These are phyloP conservation scores for Crossocerus cetratus DNA, from an alignment of 2,888 invertebrate species.

Conservation along the genomic window DNA sequence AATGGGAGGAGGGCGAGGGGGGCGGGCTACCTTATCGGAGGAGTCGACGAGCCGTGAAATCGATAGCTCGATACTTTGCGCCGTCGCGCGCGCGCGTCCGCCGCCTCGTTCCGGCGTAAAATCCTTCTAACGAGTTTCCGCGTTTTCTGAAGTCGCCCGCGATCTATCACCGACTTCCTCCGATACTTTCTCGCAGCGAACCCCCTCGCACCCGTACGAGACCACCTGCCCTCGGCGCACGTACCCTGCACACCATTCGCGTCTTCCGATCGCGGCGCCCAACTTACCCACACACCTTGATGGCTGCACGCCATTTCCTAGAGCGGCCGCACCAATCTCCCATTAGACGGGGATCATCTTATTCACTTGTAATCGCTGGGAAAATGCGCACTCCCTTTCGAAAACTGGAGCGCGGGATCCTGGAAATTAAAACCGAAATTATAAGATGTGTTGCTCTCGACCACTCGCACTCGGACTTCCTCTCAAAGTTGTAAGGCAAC, in stretches of 20 bases:
- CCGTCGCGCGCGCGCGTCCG: conserved; percentile 56
- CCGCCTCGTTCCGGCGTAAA: conserved; percentile 56
- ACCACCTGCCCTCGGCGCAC: neutral
- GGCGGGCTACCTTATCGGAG: conserved; percentile 57
- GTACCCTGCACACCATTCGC: neutral
- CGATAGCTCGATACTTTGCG: conserved; percentile 64
- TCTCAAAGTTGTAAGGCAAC: no score
- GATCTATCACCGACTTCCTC: conserved; percentile 41
- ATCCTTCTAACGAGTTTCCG: conserved; percentile 61
- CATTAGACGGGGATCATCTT: no score
- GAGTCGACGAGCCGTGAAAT: conserved; percentile 60
- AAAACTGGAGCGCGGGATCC: no score
- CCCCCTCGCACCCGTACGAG: conserved; percentile 4
- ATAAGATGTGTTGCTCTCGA: no score
- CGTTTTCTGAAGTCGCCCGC: conserved; percentile 52
- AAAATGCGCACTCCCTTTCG: no score
- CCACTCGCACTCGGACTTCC: no score
- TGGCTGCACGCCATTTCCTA: no score
- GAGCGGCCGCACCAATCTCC: no score
- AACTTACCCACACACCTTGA: neutral
- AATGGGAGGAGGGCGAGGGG: no score
- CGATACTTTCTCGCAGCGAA: conserved; percentile 41
- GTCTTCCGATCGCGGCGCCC: no score
- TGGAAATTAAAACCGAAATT: no score
- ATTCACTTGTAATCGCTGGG: no score